These are phyloP conservation scores for Spodoptera exigua DNA, from an alignment of 2,888 invertebrate genomes.

Conservation along the genomic window DNA sequence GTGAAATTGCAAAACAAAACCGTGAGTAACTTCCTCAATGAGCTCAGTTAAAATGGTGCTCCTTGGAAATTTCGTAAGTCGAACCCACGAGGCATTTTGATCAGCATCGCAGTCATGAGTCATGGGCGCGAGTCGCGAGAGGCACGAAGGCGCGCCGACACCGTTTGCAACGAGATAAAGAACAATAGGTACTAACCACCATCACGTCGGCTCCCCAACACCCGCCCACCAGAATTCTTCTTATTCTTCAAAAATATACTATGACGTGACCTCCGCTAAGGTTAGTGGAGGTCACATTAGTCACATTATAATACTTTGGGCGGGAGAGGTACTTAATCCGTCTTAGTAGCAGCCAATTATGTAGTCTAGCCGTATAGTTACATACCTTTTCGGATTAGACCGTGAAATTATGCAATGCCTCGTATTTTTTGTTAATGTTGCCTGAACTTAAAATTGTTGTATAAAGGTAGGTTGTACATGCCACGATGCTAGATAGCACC, in stretches of 20 bases:
- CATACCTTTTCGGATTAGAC: conserved; percentile 28
- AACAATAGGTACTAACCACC: conserved; percentile 51
- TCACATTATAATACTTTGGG: conserved; percentile 37
- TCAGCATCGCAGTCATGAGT: conserved; percentile 67
- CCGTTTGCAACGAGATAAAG: conserved; percentile 39
- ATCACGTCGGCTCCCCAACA: conserved; percentile 9
- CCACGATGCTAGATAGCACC: conserved; percentile 2
- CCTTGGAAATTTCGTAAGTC: conserved; percentile 72
- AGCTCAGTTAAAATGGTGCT: conserved; percentile 68
- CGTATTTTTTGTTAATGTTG: conserved; percentile 17
- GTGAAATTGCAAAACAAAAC: conserved; percentile 69
- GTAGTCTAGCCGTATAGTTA: conserved; percentile 24
- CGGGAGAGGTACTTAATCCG: conserved; percentile 23
- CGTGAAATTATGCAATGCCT: conserved; percentile 29
- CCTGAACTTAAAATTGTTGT: conserved; percentile 5
- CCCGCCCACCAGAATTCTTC: conserved; percentile 42
- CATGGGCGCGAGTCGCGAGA: conserved; percentile 49
- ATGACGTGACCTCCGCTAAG: conserved; percentile 45
- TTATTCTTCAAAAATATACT: conserved; percentile 44
- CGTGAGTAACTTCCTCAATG: conserved; percentile 73
- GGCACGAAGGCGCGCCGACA: conserved; percentile 52
- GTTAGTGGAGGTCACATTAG: conserved; percentile 50
- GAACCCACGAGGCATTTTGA: conserved; percentile 71
- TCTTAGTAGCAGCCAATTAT: conserved; percentile 34
- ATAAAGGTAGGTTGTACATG: background rate